These are phyloP conservation scores for Talpa occidentalis DNA, from an alignment of 2,113 vertebrate genomes.

Conservation along the genomic window DNA sequence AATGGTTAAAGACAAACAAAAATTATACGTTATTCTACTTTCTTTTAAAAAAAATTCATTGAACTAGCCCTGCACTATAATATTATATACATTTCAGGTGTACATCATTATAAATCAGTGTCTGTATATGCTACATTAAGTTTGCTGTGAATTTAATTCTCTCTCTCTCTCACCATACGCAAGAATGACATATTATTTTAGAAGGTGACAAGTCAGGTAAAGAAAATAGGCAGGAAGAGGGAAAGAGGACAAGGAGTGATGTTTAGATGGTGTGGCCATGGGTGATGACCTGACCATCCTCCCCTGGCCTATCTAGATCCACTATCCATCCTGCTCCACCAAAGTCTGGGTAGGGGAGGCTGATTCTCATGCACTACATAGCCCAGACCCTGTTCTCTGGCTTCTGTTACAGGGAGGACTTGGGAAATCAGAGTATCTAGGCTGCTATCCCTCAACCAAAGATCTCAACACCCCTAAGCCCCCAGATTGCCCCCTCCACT, in stretches of 20 bases:
- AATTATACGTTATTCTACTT: not conserved
- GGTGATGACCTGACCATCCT: not conserved
- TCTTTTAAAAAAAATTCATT: too few relatives aligned
- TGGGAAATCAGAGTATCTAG: not conserved
- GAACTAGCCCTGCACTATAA: too few relatives aligned
- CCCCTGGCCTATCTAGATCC: not conserved
- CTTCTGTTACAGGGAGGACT: not conserved
- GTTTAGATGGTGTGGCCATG: not conserved
- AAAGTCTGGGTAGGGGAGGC: rapidly evolving
- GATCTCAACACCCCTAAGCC: not conserved
- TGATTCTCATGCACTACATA: rapidly evolving
- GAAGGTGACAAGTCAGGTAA: not conserved
- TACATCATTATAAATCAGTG: too few relatives aligned
- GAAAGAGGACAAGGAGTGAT: too few relatives aligned
- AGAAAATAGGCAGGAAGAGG: not conserved
- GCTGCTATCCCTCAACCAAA: not conserved
- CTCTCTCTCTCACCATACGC: too few relatives aligned
- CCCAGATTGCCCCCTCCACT: not conserved
- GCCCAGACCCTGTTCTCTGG: not conserved
- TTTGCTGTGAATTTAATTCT: too few relatives aligned
- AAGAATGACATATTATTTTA: not conserved
- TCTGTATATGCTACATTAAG: too few relatives aligned
- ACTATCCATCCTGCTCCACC: not conserved
- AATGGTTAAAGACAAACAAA: not conserved
- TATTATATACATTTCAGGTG: too few relatives aligned